Evolutionary conservation across 2,113 vertebrate species (phyloP).

Genomic region (Pedetes capensis): DNA sequence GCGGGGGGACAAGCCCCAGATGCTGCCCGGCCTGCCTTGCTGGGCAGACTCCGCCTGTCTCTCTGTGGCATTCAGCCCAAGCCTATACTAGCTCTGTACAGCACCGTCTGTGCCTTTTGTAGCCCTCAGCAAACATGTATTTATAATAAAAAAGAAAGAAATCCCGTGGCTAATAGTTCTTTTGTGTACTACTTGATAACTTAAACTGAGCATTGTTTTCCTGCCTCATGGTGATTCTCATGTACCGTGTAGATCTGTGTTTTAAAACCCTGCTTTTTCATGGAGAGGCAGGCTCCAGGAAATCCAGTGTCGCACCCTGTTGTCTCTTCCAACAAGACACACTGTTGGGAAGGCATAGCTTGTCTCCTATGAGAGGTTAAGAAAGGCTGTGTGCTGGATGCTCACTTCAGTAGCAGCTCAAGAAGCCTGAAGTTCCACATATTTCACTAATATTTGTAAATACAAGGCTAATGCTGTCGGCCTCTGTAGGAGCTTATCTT

Average conservation of each 20-base stretch:
- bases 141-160: background rate
- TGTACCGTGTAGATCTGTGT: background rate
- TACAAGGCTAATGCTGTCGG: background rate
- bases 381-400: background rate
- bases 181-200: slow-evolving; percentile 21
- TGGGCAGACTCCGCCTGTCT: slow-evolving; percentile 33
- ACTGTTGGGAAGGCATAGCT: no score
- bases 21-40: slow-evolving; percentile 54
- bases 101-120: slow-evolving; percentile 40
- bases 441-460: no score
- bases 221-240: no score
- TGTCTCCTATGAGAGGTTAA: no score
- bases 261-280: background rate
- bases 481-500: background rate
- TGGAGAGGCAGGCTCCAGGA: background rate
- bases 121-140: no score
- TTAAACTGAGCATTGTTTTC: slow-evolving; percentile 7
- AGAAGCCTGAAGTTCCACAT: background rate
- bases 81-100: slow-evolving; percentile 69
- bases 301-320: background rate
- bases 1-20: slow-evolving; percentile 71
- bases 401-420: background rate
- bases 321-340: no score
- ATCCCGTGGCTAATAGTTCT: background rate
- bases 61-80: slow-evolving; percentile 3